phyloP scores from a whole-genome alignment of 1,140 invertebrate species.

The Heliconius hermathena region DNA sequence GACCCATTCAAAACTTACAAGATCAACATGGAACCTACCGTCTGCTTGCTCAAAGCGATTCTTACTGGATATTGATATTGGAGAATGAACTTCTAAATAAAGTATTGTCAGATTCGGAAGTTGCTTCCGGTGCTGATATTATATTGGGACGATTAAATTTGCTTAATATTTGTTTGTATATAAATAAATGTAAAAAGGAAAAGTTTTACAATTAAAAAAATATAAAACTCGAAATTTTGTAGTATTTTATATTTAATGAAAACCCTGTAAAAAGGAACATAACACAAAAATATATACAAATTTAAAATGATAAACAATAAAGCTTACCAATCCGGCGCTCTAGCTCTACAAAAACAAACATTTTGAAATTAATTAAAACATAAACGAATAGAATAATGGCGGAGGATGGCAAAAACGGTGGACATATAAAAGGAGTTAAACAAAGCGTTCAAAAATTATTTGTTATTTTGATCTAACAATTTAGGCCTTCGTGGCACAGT shows the following conservation, averaged over 20 bases:
- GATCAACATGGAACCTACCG: conserved; percentile 43
- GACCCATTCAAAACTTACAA: conserved; percentile 49
- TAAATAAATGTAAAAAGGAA: not conserved
- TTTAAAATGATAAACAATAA: not conserved
- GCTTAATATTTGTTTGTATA: not conserved
- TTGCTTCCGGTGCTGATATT: not conserved
- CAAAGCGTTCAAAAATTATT: not conserved
- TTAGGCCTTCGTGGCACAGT: no score
- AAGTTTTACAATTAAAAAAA: no score
- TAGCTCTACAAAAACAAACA: no score
- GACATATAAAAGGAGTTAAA: not conserved
- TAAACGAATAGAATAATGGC: no score
- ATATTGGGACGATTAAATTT: not conserved
- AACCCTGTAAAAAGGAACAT: no score
- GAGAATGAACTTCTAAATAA: conserved; percentile 36
- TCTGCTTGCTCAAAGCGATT: conserved; percentile 41
- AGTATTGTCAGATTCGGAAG: conserved; percentile 10
- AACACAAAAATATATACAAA: not conserved
- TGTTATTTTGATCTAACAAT: conserved; percentile 16
- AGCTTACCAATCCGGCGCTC: not conserved
- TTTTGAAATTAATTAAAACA: no score
- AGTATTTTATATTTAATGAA: no score
- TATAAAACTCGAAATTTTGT: no score
- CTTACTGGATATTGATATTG: conserved; percentile 45
- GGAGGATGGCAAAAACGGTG: not conserved